Base-by-base conservation (phyloP, 2,113 vertebrate genomes). In the Psophia crepitans region DNA sequence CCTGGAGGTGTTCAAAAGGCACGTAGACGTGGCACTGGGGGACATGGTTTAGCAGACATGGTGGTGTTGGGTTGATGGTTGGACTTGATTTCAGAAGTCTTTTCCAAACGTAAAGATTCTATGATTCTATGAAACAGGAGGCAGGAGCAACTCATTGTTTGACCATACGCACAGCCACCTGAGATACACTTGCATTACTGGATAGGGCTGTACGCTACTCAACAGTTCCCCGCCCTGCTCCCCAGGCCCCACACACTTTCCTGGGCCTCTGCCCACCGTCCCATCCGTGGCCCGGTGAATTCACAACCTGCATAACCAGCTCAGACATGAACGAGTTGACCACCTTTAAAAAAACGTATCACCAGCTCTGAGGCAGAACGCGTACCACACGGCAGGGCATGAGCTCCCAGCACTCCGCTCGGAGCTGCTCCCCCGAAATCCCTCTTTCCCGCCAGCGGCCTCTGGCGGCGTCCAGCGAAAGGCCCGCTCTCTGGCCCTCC, bases 401-500 rank as follows among this genome's bases (percentile, higher is more conserved):
- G 4, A 14, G 8, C 26, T 4, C 6, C 33, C 14, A 39, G 6
- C 64, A 19, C 23, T 9, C 14, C n/a, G 2, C 9, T 11, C 0
- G 0, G 14, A 8, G 15, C 28, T 1, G 20, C 14, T 8, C 48
- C 22, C 6, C 9, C 22, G 4, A 41, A 37, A 30, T 14, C 30
- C 37, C 33, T 7, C 39, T 15, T 32, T 20, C 26, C 51, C 17
- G 12, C 18, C 39, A 44, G 18, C 24, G 11, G 53, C 37, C 28
- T 14, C 33, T 20, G n/a, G 27, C 13, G 24, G 32, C 15, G 30
- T 12, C 0, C 0, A 14, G 9, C 11, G 10, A 24, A 17, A 0
- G 2, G 28, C 8, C 0, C 49, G 24, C 49, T n/a, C n/a, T n/a
- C n/a, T n/a, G 1, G 11, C 54, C 53, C 60, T 22, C 15, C 33